Conservation (phyloP, 2,113 vertebrate species). For the Hyla sarda region DNA sequence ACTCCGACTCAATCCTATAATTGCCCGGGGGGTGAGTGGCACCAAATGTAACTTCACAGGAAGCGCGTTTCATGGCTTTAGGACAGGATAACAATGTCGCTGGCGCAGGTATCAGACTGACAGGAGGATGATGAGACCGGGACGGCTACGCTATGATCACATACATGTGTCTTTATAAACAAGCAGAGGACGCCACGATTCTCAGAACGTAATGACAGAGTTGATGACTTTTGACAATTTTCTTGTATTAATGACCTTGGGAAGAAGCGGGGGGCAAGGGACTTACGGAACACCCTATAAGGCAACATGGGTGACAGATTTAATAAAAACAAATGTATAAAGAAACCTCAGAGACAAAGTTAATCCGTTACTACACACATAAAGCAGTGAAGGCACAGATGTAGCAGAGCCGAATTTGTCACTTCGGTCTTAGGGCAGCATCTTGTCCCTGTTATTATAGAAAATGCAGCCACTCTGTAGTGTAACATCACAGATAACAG, state of each 20-base stretch:
- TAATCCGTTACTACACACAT: not conserved
- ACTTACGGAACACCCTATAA: not conserved
- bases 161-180: not conserved
- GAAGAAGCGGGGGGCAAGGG: not conserved
- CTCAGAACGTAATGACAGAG: not conserved
- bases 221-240: constrained; percentile 27
- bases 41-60: not conserved
- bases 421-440: not conserved
- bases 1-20: not conserved
- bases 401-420: not conserved
- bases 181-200: not conserved
- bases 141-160: not conserved
- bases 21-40: not conserved
- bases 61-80: not conserved
- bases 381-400: not conserved
- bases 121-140: not conserved
- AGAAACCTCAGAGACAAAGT: too few species aligned
- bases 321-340: too few species aligned
- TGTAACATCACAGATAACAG: not conserved
- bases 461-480: too few species aligned
- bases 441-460: too few species aligned
- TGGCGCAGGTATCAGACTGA: not conserved
- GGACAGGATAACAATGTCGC: not conserved
- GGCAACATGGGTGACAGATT: not conserved
- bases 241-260: constrained; percentile 15